A percentile compares a stretch with the other conserved stretches of the same genome.
These are phyloP conservation scores for Cathartes aura DNA, from an alignment of 2,113 vertebrate genomes.

Conservation along the genomic window DNA sequence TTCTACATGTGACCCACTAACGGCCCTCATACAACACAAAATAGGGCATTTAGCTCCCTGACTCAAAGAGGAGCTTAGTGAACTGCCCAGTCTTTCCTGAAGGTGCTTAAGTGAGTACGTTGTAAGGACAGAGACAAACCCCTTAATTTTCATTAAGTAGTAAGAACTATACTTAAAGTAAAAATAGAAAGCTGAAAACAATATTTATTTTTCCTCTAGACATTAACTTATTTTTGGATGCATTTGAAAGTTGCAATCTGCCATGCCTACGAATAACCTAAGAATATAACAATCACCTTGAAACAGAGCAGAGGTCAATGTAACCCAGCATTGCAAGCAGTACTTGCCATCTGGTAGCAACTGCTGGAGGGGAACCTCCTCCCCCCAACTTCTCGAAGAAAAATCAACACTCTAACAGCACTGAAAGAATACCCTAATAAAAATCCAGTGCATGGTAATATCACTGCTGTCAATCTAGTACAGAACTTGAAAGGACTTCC, in stretches of 20 bases:
- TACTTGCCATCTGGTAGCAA: neutral
- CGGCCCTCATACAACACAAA: neutral
- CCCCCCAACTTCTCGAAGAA: neutral
- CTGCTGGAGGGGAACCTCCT: neutral
- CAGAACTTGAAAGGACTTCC: neutral
- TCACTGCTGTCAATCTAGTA: neutral
- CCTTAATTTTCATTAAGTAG: neutral
- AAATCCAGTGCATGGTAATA: neutral
- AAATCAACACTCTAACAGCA: too few relatives aligned
- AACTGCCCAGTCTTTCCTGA: neutral
- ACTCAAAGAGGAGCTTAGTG: neutral
- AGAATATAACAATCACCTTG: neutral
- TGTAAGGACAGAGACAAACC: neutral
- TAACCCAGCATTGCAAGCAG: neutral
- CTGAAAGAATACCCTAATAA: neutral
- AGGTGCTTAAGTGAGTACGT: fast-evolving
- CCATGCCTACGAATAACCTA: neutral
- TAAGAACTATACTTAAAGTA: neutral
- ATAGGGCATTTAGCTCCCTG: neutral
- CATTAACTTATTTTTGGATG: neutral
- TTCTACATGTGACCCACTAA: neutral
- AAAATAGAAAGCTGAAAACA: neutral
- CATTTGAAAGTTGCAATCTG: neutral
- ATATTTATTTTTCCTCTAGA: neutral
- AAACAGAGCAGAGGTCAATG: neutral